phyloP scores from a whole-genome alignment of 2,113 vertebrate species.

The Toxotes jaculatrix region DNA sequence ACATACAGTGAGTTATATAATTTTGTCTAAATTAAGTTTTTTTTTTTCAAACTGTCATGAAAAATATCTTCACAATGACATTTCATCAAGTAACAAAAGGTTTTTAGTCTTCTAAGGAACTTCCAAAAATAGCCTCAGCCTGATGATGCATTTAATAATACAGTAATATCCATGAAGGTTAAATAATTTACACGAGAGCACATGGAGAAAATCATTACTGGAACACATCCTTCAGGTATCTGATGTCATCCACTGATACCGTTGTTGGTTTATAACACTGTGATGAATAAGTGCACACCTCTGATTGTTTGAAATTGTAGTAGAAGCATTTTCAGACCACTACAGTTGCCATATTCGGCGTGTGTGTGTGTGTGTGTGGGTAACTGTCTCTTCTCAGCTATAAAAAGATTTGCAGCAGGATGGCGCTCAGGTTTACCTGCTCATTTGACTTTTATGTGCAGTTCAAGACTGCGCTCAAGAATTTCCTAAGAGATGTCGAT shows the following conservation, averaged over 20 bases:
- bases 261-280: not conserved
- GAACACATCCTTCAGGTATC: too few species aligned
- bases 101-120: not conserved
- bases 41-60: not conserved
- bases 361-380: not conserved
- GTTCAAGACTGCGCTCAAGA: not conserved
- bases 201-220: not conserved
- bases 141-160: constrained; percentile 39
- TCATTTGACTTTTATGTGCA: not conserved
- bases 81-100: not conserved
- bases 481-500: constrained; percentile 4
- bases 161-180: constrained; percentile 8
- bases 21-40: not conserved
- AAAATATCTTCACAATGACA: not conserved
- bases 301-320: not conserved
- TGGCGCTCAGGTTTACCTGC: not conserved
- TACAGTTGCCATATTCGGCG: not conserved
- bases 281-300: not conserved
- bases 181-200: constrained; percentile 16
- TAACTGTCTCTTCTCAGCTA: not conserved
- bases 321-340: not conserved
- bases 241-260: not conserved
- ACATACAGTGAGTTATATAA: not conserved
- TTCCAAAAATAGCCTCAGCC: constrained; percentile 7
- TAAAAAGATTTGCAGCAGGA: not conserved